Percentiles rank a stretch among this genome's conserved stretches.
Conservation (phyloP, 1,140 invertebrate genomes). For the Bicyclus anynana region DNA sequence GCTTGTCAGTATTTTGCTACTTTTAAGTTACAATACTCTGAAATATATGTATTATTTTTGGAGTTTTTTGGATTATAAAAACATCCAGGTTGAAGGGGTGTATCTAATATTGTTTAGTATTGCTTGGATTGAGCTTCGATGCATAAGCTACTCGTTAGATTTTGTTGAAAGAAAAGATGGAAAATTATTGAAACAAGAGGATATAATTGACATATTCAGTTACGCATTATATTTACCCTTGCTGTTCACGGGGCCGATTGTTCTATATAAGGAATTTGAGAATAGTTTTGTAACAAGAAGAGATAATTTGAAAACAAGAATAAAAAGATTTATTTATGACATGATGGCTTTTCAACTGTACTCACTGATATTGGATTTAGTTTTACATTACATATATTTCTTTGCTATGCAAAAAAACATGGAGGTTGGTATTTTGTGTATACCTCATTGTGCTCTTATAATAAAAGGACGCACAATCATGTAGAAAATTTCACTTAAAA, state of each 20-base stretch:
- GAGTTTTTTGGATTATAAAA: conserved; percentile 49
- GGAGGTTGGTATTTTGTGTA: conserved; percentile 68
- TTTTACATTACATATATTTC: conserved; percentile 88
- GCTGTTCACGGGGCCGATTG: conserved; percentile 87
- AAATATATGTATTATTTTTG: conserved; percentile 67
- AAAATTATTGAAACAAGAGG: conserved; percentile 28
- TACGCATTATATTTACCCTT: conserved; percentile 91
- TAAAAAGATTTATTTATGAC: conserved; percentile 72
- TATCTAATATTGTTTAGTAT: conserved; percentile 65
- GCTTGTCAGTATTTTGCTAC: conserved; percentile 48
- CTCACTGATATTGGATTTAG: conserved; percentile 83
- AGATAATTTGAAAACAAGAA: conserved; percentile 54
- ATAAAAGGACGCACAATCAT: too few species aligned
- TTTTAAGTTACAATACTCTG: conserved; percentile 59
- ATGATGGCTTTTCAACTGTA: conserved; percentile 84
- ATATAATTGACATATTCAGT: conserved; percentile 61
- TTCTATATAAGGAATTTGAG: conserved; percentile 84
- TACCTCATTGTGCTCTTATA: too few species aligned
- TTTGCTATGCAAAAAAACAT: conserved; percentile 83
- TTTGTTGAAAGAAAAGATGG: conserved; percentile 43
- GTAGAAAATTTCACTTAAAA: too few species aligned
- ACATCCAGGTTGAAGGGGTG: conserved; percentile 64
- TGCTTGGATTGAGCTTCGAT: conserved; percentile 70
- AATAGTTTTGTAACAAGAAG: conserved; percentile 55
- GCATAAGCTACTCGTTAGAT: conserved; percentile 67